These are phyloP conservation scores for Phyto melanocephala DNA, from an alignment of 2,888 invertebrate species.

Conservation along the genomic window DNA sequence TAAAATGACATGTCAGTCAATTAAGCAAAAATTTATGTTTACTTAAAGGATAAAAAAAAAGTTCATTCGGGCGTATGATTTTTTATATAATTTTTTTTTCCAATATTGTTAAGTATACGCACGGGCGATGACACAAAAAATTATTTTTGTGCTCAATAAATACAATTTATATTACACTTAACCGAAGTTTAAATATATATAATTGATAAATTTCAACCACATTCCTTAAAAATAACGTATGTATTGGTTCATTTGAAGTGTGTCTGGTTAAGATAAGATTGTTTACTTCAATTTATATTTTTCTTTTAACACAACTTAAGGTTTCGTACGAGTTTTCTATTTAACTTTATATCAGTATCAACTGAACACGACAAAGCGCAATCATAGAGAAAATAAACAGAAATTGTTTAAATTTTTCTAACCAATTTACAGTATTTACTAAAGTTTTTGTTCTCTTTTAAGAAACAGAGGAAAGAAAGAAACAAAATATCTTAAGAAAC, in stretches of 20 bases:
- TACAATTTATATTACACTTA: no score
- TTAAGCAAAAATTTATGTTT: no score
- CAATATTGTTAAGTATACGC: no score
- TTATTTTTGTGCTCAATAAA: no score
- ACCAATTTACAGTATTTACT: slow-evolving; percentile 5
- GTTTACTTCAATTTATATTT: neutral
- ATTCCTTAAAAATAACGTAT: neutral
- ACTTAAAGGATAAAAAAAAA: no score
- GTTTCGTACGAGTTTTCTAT: slow-evolving; percentile 22
- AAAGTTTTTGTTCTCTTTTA: neutral
- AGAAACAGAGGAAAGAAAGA: neutral
- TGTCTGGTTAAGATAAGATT: neutral
- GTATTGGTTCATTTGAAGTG: neutral
- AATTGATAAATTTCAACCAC: neutral
- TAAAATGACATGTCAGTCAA: no score
- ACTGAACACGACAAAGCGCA: neutral
- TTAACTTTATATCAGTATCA: neutral
- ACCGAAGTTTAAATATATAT: neutral
- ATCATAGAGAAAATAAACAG: neutral
- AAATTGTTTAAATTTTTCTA: neutral
- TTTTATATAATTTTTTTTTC: no score
- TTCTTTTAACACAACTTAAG: neutral
- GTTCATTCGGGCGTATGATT: no score
- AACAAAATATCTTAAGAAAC: neutral
- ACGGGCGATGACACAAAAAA: no score